Base-by-base conservation (phyloP, 2,797 vertebrate species). In the Spinus olivaceus region DNA sequence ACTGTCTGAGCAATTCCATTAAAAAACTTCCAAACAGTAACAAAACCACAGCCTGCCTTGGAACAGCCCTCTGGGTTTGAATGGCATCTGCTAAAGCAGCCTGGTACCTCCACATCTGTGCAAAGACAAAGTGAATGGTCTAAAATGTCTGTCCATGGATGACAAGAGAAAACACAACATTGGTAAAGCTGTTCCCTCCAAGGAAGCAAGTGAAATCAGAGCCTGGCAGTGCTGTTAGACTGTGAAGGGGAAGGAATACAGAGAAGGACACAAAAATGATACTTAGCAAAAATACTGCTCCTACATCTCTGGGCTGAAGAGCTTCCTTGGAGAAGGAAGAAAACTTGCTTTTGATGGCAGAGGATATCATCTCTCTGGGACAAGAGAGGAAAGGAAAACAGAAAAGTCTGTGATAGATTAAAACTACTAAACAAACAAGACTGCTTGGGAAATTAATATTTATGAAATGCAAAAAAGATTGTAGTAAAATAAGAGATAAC, bases 401-500 rank as follows among this genome's bases (percentile, higher is more conserved):
- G 76, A 85, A 84, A 88, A 81, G 71, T n/a, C 73, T 93, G 66
- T 83, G 81, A 96, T 56, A 90, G 87, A 84, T 79, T 66, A 85
- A 92, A 95, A 86, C 64, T 77, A 49, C 42, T 80, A 83, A 96
- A 91, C 87, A 90, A 82, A 90, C 93, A 72, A 81, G 47, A 69
- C 37, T 59, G 67, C 72, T 70, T 86, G 27, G 32, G 47, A 57
- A 94, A 93, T 96, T 95, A 94, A 81, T 95, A 97, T 96, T 95
- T 93, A 96, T 93, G 81, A 95, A 90, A 95, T 91, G 73, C 39
- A 92, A 86, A 94, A 69, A 81, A 67, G 70, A 72, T 11, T 66
- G 50, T 72, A 86, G 79, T 67, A 95, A 96, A 96, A 70, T 64
- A 95, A 88, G 73, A 88, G 89, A 83, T 90, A 95, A 95, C 76